Base-by-base conservation (phyloP, 1,140 invertebrate genomes). In the Stegodyphus mimosarum region DNA sequence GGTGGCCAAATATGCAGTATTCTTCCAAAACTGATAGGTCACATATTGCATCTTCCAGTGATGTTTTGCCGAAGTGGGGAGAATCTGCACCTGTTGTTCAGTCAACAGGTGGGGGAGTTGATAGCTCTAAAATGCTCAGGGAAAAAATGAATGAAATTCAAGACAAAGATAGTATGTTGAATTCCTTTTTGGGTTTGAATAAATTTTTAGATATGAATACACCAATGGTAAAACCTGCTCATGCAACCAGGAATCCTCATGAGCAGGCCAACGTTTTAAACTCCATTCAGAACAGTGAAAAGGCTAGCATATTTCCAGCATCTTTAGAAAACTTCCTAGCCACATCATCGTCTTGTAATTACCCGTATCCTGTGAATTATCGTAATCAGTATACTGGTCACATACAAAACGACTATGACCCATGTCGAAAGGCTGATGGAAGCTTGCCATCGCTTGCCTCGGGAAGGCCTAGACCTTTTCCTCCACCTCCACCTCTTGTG, bases 1-100 rank as follows among this genome's bases (percentile, higher is more conserved):
- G 96, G 90, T 97, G 96, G 96, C 95, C 96, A 7, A 63, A 86
- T 60, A 67, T 77, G 13, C 73, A 69, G 18, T 72, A 50, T 78
- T 52, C 74, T 77, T 78, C 73, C 66, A 85, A 74, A 75, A 70
- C 64, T 13, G 80, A 83, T 11, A 60, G 51, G 18, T 66, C 75
- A 33, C 69, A 49, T 13, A 63, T 71, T 51, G 9, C 64, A 18
- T 53, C 66, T 70, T 67, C 83, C 52, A 78, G 64, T 77, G 60
- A 51, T 15, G n/a, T 49, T 33, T 48, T 63, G 7, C n/a, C 74
- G 6, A 76, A 76, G n/a, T 66, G 63, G 53, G 74, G 52, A 49
- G 55, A 76, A 60, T 76, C 71, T 13, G 53, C 49, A 15, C 50
- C 18, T 9, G 33, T 72, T 63, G 73, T 64, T 51, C 71, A 75